Conservation (phyloP, 2,888 invertebrate species). For the Augiades crinisus region DNA sequence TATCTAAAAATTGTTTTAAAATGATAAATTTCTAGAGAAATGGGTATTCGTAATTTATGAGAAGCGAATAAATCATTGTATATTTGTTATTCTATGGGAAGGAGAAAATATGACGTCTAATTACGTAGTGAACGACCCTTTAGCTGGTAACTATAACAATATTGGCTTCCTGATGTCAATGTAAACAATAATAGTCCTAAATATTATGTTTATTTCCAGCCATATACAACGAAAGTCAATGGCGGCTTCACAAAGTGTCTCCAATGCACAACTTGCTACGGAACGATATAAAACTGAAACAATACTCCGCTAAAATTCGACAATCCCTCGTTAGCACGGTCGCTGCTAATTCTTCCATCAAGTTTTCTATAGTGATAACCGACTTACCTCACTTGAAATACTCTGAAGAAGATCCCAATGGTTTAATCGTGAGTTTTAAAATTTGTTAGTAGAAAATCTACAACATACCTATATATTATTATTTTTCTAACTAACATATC, state of each 20-base stretch:
- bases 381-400: constrained; percentile 58
- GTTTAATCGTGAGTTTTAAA: constrained; percentile 59
- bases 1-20: too few relatives aligned
- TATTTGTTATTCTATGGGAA: not conserved
- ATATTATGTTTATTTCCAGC: constrained; percentile 45
- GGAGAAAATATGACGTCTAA: not conserved
- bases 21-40: too few relatives aligned
- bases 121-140: constrained; percentile 38
- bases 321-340: constrained; percentile 56
- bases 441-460: constrained; percentile 40
- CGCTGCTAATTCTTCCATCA: constrained; percentile 44
- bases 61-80: not conserved
- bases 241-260: constrained; percentile 63
- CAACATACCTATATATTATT: too few relatives aligned
- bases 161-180: too few relatives aligned
- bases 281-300: constrained; percentile 58
- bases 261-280: constrained; percentile 62
- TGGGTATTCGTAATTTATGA: too few relatives aligned
- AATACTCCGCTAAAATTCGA: constrained; percentile 65
- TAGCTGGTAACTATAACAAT: constrained; percentile 35
- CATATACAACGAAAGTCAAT: constrained; percentile 65
- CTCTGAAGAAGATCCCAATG: constrained; percentile 60
- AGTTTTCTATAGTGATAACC: constrained; percentile 57
- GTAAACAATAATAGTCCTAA: too few relatives aligned
- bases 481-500: too few relatives aligned